Evolutionary conservation across 2,888 invertebrate genomes (phyloP).

Genomic region (Norana najaformis): DNA sequence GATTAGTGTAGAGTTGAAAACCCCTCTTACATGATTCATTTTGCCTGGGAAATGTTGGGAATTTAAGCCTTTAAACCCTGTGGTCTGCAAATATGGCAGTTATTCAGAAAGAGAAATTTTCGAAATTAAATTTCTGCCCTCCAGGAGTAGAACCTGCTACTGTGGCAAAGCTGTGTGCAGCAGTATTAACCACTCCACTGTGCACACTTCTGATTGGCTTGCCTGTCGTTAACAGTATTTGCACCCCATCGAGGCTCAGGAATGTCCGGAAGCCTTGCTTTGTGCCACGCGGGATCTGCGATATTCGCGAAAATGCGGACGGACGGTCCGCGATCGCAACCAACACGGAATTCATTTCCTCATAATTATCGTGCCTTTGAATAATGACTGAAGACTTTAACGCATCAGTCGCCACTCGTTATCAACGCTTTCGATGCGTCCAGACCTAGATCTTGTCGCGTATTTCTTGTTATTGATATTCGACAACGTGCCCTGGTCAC

Average conservation of each 20-base stretch:
- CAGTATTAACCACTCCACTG: background rate
- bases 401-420: background rate
- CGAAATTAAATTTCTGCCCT: background rate
- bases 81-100: background rate
- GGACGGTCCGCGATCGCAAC: background rate
- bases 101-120: background rate
- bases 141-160: background rate
- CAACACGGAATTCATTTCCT: conserved; percentile 13
- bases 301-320: background rate
- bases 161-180: background rate
- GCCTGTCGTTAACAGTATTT: background rate
- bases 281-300: background rate
- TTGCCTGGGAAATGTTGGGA: background rate
- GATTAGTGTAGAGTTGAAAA: background rate
- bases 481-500: background rate
- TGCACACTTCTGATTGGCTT: background rate
- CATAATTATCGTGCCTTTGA: conserved; percentile 5
- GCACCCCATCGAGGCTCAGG: background rate
- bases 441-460: background rate
- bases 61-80: background rate
- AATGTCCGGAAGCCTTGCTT: background rate
- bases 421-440: background rate
- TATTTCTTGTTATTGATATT: conserved; percentile 7
- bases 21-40: background rate
- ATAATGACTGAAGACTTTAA: conserved; percentile 13